Conservation (phyloP, 1,140 invertebrate genomes). For the Acromyrmex heyeri region DNA sequence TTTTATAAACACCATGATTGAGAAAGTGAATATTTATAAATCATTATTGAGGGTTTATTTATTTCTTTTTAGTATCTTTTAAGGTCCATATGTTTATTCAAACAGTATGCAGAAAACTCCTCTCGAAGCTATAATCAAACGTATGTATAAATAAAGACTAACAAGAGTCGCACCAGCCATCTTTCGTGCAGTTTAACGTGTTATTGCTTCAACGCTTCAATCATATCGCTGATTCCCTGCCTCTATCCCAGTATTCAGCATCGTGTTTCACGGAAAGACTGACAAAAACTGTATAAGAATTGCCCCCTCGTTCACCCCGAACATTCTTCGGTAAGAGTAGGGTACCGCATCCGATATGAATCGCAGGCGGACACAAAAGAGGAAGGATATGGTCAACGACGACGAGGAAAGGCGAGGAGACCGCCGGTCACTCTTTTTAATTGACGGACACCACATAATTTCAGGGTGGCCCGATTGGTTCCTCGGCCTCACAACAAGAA, state of each 20-base stretch:
- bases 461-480: constrained; percentile 67
- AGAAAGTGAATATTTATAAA: not conserved
- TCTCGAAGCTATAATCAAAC: not conserved
- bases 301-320: not conserved
- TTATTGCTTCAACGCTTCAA: constrained; percentile 21
- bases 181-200: constrained; percentile 13
- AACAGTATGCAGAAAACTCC: not conserved
- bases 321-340: constrained; percentile 55
- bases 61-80: not conserved
- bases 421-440: constrained; percentile 81
- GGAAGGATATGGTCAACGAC: constrained; percentile 59
- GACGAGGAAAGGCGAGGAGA: constrained; percentile 52
- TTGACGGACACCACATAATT: constrained; percentile 80
- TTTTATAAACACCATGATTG: not conserved
- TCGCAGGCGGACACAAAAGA: constrained; percentile 58
- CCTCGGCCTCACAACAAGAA: constrained; percentile 53
- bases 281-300: constrained; percentile 64
- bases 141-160: constrained; percentile 8
- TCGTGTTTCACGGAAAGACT: constrained; percentile 51
- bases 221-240: constrained; percentile 30
- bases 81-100: not conserved
- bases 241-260: constrained; percentile 13
- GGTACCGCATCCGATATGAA: constrained; percentile 59
- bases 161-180: constrained; percentile 7
- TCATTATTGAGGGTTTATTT: not conserved